These are phyloP conservation scores for Rhipidura dahli DNA, from an alignment of 2,113 vertebrate species.

Conservation along the genomic window DNA sequence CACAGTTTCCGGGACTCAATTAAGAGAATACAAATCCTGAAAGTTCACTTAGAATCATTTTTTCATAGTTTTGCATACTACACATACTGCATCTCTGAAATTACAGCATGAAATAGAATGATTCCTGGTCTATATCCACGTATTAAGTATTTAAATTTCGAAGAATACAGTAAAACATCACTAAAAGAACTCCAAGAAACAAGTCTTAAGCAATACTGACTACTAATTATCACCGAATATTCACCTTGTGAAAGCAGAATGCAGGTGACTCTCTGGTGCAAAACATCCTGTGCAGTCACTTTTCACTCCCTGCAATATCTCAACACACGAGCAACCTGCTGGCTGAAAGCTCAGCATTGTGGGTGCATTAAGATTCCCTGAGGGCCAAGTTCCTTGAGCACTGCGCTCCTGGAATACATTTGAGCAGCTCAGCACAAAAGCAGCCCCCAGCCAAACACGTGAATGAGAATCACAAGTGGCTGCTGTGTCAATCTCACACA, in stretches of 20 bases:
- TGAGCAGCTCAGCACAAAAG: constrained; percentile 45
- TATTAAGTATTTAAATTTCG: not conserved
- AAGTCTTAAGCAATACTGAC: not conserved
- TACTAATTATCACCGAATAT: not conserved
- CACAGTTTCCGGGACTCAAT: not conserved
- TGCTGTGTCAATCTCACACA: constrained; percentile 1
- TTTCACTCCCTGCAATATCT: not conserved
- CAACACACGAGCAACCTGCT: not conserved
- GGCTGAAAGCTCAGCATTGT: not conserved
- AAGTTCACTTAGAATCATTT: not conserved
- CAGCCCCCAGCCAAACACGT: not conserved
- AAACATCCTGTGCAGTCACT: not conserved
- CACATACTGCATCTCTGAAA: not conserved
- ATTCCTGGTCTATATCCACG: not conserved
- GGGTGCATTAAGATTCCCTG: constrained; percentile 15
- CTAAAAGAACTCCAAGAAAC: not conserved
- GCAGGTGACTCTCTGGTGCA: not conserved
- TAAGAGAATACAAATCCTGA: not conserved
- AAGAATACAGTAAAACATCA: not conserved
- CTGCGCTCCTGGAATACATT: constrained; percentile 13
- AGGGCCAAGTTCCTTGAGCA: constrained; percentile 22
- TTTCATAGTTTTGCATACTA: not conserved
- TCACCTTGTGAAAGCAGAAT: not conserved
- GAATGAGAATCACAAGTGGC: constrained; percentile 44
- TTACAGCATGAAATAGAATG: not conserved